Evolutionary conservation across 2,888 invertebrate genomes (phyloP).

Genomic region (Epiblema foenella): DNA sequence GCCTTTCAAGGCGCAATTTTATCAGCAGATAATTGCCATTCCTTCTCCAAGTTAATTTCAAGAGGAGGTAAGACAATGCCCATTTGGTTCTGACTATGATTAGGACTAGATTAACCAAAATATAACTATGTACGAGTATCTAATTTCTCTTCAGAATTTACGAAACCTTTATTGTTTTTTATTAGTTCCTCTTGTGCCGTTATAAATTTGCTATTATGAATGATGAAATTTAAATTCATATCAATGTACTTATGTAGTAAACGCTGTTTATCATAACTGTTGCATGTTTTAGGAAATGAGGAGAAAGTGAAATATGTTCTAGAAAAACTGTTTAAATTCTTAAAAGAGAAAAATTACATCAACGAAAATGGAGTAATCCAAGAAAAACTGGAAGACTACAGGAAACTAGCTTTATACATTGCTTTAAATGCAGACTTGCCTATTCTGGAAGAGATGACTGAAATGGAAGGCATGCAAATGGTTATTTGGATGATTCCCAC

Average conservation of each 20-base stretch:
- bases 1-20: slow-evolving; percentile 73
- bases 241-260: background rate
- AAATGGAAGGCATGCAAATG: slow-evolving; percentile 65
- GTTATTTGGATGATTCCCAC: slow-evolving; percentile 72
- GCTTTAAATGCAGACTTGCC: slow-evolving; percentile 69
- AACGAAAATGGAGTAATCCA: slow-evolving; percentile 53
- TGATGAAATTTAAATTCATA: background rate
- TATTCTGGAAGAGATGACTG: slow-evolving; percentile 64
- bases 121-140: background rate
- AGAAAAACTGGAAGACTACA: slow-evolving; percentile 51
- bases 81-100: background rate
- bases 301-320: slow-evolving; percentile 65
- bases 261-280: background rate
- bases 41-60: slow-evolving; percentile 65
- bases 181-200: background rate
- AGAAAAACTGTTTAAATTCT: slow-evolving; percentile 58
- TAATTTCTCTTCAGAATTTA: background rate
- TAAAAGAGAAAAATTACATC: slow-evolving; percentile 62
- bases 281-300: slow-evolving; percentile 72
- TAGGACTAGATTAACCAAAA: background rate
- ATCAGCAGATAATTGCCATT: slow-evolving; percentile 67
- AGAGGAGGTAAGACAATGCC: slow-evolving; percentile 67
- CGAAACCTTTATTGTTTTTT: background rate
- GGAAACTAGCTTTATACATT: slow-evolving; percentile 71
- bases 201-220: background rate